Percentiles rank a stretch among this genome's conserved stretches.
phyloP scores from a whole-genome alignment of 1,140 invertebrate species.

The Drosophila equinoxialis region DNA sequence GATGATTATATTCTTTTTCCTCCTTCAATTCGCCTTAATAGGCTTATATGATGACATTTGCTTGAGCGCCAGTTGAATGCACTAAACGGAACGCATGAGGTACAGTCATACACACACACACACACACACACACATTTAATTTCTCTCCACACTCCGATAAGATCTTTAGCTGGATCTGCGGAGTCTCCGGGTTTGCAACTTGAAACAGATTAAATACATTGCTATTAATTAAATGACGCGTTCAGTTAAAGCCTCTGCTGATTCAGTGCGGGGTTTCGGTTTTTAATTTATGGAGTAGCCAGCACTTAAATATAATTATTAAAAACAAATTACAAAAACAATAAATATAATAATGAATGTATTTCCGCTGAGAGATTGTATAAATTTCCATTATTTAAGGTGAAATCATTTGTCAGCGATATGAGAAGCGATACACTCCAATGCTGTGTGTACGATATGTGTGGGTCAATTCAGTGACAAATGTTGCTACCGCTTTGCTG shows the following conservation, averaged over 20 bases:
- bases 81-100: conserved; percentile 36
- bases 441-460: conserved; percentile 16
- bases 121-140: conserved; percentile 21
- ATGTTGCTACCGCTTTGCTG: conserved; percentile 2
- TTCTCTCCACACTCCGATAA: conserved; percentile 47
- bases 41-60: conserved; percentile 76
- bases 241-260: conserved; percentile 50
- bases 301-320: conserved; percentile 55
- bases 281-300: conserved; percentile 55
- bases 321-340: conserved; percentile 56
- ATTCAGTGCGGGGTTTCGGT: conserved; percentile 22
- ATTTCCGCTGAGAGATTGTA: conserved; percentile 58
- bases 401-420: conserved; percentile 62
- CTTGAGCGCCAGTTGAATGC: conserved; percentile 71
- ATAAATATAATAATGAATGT: conserved; percentile 3
- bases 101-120: conserved; percentile 34
- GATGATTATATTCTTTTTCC: conserved; percentile 38
- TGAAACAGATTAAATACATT: conserved; percentile 69
- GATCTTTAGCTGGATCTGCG: background rate
- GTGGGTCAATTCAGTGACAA: conserved; percentile 37
- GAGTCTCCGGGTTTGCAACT: conserved; percentile 21
- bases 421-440: conserved; percentile 30
- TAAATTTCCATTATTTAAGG: conserved; percentile 63
- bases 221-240: conserved; percentile 73
- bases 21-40: conserved; percentile 59